Conservation (phyloP, 2,113 vertebrate genomes). For the Stomatorhinus ivindoensis region DNA sequence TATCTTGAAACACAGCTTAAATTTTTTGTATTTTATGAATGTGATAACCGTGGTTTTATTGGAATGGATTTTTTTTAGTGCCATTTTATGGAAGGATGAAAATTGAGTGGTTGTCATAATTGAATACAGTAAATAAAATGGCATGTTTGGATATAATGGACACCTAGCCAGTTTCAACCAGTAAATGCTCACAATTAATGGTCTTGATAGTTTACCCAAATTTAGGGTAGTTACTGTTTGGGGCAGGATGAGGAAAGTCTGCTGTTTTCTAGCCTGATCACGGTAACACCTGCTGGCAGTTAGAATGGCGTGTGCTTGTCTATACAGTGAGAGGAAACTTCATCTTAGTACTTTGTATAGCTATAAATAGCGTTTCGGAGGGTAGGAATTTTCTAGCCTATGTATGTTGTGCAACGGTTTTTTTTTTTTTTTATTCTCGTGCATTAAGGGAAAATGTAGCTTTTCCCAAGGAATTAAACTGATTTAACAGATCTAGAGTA, state of each 20-base stretch:
- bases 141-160: not conserved
- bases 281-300: not conserved
- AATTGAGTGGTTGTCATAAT: not conserved
- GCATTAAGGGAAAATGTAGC: not conserved
- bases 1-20: not conserved
- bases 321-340: constrained; percentile 23
- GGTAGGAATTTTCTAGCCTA: not conserved
- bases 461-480: not conserved
- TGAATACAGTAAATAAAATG: not conserved
- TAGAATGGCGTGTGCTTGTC: constrained; percentile 29
- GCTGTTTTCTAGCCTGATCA: not conserved
- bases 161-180: not conserved
- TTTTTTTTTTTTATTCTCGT: too few relatives aligned
- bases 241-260: not conserved
- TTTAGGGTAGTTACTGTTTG: not conserved
- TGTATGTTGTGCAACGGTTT: not conserved
- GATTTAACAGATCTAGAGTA: not conserved
- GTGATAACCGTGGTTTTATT: not conserved
- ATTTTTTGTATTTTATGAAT: too few relatives aligned
- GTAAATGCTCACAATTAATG: not conserved
- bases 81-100: not conserved
- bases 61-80: not conserved
- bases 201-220: not conserved
- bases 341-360: constrained; percentile 34
- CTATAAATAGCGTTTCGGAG: constrained; percentile 43